phyloP scores from a whole-genome alignment of 2,888 invertebrate species.

The Geotrupes spiniger region DNA sequence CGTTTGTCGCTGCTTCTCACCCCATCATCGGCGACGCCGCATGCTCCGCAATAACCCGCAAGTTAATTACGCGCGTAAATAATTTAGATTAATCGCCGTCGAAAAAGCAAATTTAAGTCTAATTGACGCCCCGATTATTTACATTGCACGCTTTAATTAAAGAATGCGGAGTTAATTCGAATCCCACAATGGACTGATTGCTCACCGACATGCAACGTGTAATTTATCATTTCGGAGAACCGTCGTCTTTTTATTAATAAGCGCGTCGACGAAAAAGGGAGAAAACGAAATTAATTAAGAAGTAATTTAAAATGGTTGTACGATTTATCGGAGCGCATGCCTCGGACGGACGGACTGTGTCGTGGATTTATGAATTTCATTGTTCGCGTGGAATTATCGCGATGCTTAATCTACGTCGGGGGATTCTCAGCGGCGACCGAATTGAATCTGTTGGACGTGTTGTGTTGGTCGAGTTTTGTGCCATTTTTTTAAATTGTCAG shows the following conservation, averaged over 20 bases:
- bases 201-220: slow-evolving; percentile 15
- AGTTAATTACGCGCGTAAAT: neutral
- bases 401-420: too few species aligned
- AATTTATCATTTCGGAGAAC: slow-evolving; percentile 19
- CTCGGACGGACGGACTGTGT: too few species aligned
- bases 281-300: slow-evolving; percentile 10
- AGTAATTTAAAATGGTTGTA: neutral
- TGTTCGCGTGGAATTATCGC: too few species aligned
- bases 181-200: slow-evolving; percentile 21
- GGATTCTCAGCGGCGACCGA: too few species aligned
- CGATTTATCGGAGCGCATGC: neutral
- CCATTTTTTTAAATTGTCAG: too few species aligned
- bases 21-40: too few species aligned
- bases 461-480: too few species aligned
- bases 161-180: slow-evolving; percentile 20
- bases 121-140: slow-evolving; percentile 22
- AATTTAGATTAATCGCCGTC: neutral
- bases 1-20: too few species aligned
- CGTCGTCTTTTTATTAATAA: slow-evolving; percentile 5
- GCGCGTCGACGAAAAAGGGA: neutral
- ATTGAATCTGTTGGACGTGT: too few species aligned
- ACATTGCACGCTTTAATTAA: slow-evolving; percentile 25
- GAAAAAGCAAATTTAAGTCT: slow-evolving; percentile 1
- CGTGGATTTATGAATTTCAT: too few species aligned
- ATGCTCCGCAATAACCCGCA: too few species aligned